A percentile compares a stretch with the other conserved stretches of the same genome.
These are phyloP conservation scores for Lepisosteus oculatus DNA, from an alignment of 2,113 vertebrate genomes.

Conservation along the genomic window DNA sequence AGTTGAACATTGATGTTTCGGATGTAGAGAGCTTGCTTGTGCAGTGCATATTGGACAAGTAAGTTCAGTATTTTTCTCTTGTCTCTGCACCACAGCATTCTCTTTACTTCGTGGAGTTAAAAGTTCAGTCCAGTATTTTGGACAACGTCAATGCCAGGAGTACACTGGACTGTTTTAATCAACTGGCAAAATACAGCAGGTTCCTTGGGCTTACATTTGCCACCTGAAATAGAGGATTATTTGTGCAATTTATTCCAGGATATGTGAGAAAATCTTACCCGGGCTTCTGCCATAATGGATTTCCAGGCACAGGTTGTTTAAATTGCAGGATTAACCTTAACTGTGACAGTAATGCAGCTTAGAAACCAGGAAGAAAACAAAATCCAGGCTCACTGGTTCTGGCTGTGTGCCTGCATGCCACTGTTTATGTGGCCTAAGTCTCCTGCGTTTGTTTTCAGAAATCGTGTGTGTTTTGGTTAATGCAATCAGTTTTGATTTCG, in stretches of 20 bases:
- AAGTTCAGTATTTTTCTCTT: constrained; percentile 53
- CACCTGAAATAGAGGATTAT: no score
- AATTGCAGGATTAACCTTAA: no score
- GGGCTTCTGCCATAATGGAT: no score
- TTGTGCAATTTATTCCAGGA: no score
- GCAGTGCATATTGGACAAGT: constrained; percentile 99
- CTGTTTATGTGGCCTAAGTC: not conserved
- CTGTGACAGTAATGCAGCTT: no score
- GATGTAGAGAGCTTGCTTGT: constrained; percentile 99
- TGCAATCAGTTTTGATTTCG: not conserved
- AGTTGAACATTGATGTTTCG: constrained; percentile 97
- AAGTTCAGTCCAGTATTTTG: not conserved
- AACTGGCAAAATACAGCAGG: not conserved
- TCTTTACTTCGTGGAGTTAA: not conserved
- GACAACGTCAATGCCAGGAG: not conserved
- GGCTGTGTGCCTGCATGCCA: no score
- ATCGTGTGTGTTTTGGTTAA: not conserved
- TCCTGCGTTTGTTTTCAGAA: not conserved
- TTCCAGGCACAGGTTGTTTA: no score
- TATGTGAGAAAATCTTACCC: no score
- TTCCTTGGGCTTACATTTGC: not conserved
- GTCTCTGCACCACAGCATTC: not conserved
- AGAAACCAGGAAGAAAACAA: no score
- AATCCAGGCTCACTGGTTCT: no score
- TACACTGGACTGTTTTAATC: not conserved